Conservation (phyloP, 2,113 vertebrate species). For the Gnathochromis pfefferi region DNA sequence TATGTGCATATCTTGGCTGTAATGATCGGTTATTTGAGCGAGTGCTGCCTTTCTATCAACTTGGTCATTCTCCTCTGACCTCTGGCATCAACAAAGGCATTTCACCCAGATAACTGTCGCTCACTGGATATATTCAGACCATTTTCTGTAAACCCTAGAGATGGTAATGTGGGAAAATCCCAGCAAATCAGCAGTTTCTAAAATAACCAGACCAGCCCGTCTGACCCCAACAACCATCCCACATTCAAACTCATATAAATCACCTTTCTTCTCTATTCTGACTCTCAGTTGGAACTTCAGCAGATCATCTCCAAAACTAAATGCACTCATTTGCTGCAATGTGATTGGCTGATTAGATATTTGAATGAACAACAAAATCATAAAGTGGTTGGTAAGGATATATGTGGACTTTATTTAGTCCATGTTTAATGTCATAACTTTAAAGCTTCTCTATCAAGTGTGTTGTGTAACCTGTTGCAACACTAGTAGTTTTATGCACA, state of each 20-base stretch:
- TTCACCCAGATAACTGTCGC: not conserved
- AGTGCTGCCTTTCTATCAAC: not conserved
- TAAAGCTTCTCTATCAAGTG: not conserved
- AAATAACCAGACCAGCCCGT: not conserved
- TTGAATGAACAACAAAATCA: not conserved
- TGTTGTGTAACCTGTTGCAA: not conserved
- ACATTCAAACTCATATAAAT: not conserved
- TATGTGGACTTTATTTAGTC: not conserved
- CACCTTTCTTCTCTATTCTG: not conserved
- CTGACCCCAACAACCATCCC: not conserved
- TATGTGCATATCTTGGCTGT: not conserved
- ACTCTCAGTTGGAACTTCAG: not conserved
- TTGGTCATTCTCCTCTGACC: not conserved
- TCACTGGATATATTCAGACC: not conserved
- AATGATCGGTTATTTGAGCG: not conserved
- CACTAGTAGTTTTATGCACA: not conserved
- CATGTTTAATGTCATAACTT: not conserved
- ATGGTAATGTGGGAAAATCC: not conserved
- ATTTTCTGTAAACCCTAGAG: not conserved
- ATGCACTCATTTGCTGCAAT: not conserved
- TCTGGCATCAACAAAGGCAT: not conserved
- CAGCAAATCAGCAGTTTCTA: not conserved
- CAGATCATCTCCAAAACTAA: not conserved
- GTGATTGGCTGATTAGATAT: not conserved
- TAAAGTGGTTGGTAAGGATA: not conserved